Evolutionary conservation across 2,113 vertebrate species (phyloP).

Genomic region (Butastur rufipennis): DNA sequence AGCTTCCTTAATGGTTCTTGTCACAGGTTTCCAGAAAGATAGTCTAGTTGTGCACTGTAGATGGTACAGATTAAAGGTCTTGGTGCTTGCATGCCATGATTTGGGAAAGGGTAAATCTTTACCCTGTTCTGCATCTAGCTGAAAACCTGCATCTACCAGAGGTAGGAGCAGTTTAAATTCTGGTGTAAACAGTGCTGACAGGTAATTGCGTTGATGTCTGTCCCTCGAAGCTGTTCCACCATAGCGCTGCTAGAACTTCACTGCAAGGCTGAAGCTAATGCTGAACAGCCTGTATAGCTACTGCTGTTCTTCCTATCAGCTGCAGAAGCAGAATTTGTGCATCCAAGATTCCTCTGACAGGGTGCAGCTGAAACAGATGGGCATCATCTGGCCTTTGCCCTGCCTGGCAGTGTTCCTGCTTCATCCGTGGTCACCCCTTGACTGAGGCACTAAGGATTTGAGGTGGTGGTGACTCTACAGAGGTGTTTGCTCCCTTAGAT

Average conservation of each 20-base stretch:
- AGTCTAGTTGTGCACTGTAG: background rate
- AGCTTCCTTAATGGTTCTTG: background rate
- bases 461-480: background rate
- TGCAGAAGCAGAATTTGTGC: background rate
- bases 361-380: background rate
- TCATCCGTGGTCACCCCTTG: background rate
- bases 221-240: background rate
- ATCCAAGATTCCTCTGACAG: background rate
- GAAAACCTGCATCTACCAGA: background rate
- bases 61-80: background rate
- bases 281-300: background rate
- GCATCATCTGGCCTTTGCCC: background rate
- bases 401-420: background rate
- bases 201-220: background rate
- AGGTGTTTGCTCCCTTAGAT: background rate
- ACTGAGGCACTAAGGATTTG: background rate
- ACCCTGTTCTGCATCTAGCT: background rate
- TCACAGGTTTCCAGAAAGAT: background rate
- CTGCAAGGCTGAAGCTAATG: background rate
- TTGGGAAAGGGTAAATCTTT: background rate
- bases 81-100: rapidly evolving
- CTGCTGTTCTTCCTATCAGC: background rate
- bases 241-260: rapidly evolving
- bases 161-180: background rate
- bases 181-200: background rate